phyloP scores from a whole-genome alignment of 2,797 vertebrate genomes.

The Ceryle rudis region DNA sequence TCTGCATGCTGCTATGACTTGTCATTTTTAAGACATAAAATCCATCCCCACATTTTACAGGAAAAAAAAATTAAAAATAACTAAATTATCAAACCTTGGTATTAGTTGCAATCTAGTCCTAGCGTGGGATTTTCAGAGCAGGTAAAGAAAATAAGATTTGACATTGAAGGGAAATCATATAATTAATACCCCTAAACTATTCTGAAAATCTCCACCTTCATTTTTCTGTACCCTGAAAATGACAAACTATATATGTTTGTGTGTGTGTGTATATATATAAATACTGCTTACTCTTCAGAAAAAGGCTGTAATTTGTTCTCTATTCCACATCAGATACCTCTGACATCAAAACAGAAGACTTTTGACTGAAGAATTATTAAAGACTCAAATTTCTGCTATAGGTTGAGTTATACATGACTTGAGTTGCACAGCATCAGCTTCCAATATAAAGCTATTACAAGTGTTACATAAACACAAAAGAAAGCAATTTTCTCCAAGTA shows the following conservation, averaged over 20 bases:
- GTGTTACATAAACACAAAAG: background rate
- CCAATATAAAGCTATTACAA: slow-evolving; percentile 11
- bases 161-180: background rate
- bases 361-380: background rate
- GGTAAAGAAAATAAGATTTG: background rate
- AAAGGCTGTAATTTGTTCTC: background rate
- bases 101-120: background rate
- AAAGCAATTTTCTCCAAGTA: slow-evolving; percentile 26
- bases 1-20: background rate
- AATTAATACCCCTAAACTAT: background rate
- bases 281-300: background rate
- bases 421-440: background rate
- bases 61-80: background rate
- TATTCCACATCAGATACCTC: background rate
- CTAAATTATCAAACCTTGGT: background rate
- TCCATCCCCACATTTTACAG: background rate
- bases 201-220: background rate
- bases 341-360: background rate
- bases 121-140: background rate
- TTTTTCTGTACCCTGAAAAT: background rate
- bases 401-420: background rate
- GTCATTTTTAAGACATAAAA: background rate
- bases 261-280: background rate
- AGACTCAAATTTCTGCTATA: background rate
- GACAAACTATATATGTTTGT: background rate